A percentile compares a stretch with the other conserved stretches of the same genome.
These are phyloP conservation scores for Peromyscus nudipes DNA, from an alignment of 2,797 vertebrate genomes.

Conservation along the genomic window DNA sequence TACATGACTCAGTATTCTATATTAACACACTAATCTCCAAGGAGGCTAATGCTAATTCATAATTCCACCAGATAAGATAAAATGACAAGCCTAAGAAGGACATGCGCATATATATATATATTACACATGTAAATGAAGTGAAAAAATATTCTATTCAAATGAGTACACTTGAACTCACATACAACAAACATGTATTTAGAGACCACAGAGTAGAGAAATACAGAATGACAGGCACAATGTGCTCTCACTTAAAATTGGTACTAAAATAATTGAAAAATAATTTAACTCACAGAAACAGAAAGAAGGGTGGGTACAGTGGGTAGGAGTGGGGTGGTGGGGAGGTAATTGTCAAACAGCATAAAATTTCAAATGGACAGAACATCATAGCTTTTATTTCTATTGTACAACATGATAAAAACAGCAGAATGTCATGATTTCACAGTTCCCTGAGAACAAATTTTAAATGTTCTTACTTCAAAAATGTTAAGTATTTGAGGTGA, in stretches of 20 bases:
- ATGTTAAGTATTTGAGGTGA: not conserved
- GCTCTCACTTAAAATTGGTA: too few relatives aligned
- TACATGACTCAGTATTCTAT: not conserved
- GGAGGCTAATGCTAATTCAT: not conserved
- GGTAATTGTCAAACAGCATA: not conserved
- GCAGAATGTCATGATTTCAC: not conserved
- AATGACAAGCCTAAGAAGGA: slow-evolving; percentile 25
- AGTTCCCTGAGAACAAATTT: not conserved
- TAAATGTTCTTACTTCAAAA: not conserved
- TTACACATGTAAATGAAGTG: not conserved
- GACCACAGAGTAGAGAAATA: not conserved
- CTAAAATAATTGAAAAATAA: not conserved
- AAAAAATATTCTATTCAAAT: not conserved
- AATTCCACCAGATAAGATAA: not conserved
- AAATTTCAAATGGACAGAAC: not conserved
- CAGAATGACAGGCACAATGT: not conserved
- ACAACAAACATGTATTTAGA: not conserved
- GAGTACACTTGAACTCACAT: not conserved
- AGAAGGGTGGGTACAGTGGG: not conserved
- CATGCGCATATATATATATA: not conserved
- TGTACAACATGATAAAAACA: not conserved
- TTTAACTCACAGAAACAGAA: not conserved
- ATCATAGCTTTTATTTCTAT: not conserved
- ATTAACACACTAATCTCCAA: not conserved
- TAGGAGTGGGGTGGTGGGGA: accelerated